These are phyloP conservation scores for Tetramorium bicarinatum DNA, from an alignment of 2,888 invertebrate genomes.

Conservation along the genomic window DNA sequence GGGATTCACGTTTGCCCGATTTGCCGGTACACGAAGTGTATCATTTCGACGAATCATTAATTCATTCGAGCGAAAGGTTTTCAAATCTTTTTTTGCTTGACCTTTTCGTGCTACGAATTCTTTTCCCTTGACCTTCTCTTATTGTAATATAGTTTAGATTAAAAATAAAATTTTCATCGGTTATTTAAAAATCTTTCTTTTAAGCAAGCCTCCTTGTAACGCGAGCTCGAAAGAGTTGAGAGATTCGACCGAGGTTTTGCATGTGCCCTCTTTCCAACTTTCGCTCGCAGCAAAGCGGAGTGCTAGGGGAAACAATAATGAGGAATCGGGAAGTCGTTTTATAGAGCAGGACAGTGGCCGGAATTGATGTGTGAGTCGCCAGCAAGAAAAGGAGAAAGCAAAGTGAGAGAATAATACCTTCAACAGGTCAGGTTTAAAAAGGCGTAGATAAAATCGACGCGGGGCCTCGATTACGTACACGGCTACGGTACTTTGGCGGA, in stretches of 20 bases:
- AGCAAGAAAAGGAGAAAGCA: slow-evolving; percentile 21
- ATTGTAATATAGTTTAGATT: too few relatives aligned
- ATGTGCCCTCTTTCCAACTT: neutral
- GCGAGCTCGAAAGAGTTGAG: too few relatives aligned
- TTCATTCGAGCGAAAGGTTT: neutral
- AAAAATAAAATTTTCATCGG: too few relatives aligned
- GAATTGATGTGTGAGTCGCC: neutral
- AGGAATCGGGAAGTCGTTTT: neutral
- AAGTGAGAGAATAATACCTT: neutral
- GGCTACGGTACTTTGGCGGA: slow-evolving; percentile 1
- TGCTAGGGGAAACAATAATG: neutral
- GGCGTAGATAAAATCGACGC: neutral
- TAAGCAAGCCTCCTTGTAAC: too few relatives aligned
- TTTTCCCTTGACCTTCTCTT: too few relatives aligned
- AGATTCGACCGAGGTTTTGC: neutral
- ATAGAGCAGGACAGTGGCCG: neutral
- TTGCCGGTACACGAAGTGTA: neutral
- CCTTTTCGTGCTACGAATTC: too few relatives aligned
- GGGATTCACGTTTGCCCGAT: neutral
- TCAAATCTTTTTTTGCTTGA: neutral
- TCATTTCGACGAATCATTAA: too few relatives aligned
- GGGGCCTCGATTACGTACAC: neutral
- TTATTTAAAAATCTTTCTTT: too few relatives aligned
- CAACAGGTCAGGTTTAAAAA: too few relatives aligned
- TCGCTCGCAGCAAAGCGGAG: neutral